Evolutionary conservation across 2,113 vertebrate species (phyloP).

Genomic region (Polypterus bichir): DNA sequence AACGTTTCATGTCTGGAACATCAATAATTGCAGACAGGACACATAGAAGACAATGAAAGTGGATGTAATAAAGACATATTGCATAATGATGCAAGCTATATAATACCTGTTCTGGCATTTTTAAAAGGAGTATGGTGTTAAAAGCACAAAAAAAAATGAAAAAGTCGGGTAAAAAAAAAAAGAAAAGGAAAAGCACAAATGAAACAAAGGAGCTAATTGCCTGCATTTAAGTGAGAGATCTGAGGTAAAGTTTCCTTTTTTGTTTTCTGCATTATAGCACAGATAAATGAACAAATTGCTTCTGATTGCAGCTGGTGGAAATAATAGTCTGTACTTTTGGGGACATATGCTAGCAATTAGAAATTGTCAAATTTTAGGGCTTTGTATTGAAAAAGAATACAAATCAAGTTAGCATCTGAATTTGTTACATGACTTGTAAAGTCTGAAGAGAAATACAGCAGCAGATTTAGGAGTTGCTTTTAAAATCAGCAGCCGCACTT

Average conservation of each 20-base stretch:
- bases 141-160: no score
- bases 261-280: conserved; percentile 29
- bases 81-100: no score
- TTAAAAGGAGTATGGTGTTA: no score
- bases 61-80: no score
- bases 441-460: not conserved
- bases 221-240: conserved; percentile 30
- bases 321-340: conserved; percentile 49
- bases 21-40: no score
- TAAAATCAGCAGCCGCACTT: no score
- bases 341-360: conserved; percentile 54
- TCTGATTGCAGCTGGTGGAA: conserved; percentile 47
- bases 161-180: no score
- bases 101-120: no score
- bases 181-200: no score
- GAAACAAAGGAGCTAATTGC: conserved; percentile 52
- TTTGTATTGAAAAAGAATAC: conserved; percentile 39
- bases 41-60: no score
- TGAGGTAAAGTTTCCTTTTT: conserved; percentile 17
- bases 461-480: not conserved
- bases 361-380: conserved; percentile 39
- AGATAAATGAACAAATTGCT: conserved; percentile 45
- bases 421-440: conserved; percentile 2
- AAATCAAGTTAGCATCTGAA: conserved; percentile 27
- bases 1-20: no score